phyloP scores from a whole-genome alignment of 2,888 invertebrate genomes.

The Drosophila pseudotakahashii region DNA sequence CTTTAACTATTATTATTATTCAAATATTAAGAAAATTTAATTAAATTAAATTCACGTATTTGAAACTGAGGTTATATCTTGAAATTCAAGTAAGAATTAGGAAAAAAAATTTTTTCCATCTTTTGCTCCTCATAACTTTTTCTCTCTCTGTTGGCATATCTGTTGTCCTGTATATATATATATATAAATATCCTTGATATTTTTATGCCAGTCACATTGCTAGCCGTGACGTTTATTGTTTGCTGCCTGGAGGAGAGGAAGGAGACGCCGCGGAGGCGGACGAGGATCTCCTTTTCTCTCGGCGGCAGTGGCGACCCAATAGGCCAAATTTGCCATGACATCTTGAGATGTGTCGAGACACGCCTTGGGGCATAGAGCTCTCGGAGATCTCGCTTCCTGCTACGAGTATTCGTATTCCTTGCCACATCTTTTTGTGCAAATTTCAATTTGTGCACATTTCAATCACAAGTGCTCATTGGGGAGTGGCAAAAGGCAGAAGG shows the following conservation, averaged over 20 bases:
- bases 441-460: slow-evolving; percentile 80
- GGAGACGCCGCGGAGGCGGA: not conserved
- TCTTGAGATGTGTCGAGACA: slow-evolving; percentile 62
- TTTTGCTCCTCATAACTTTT: not conserved
- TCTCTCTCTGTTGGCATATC: slow-evolving; percentile 27
- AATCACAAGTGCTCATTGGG: slow-evolving; percentile 71
- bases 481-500: slow-evolving; percentile 12
- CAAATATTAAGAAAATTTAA: no score
- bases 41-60: no score
- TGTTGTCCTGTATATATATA: slow-evolving; percentile 44
- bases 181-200: slow-evolving; percentile 73
- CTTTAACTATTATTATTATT: no score
- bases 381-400: slow-evolving; percentile 22
- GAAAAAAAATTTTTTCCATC: no score
- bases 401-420: slow-evolving; percentile 3
- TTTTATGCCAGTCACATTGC: slow-evolving; percentile 69
- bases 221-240: slow-evolving; percentile 79
- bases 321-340: slow-evolving; percentile 73
- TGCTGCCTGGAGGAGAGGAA: slow-evolving; percentile 40
- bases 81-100: no score
- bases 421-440: slow-evolving; percentile 52
- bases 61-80: no score
- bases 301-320: slow-evolving; percentile 63
- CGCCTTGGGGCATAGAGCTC: slow-evolving; percentile 33
- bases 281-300: slow-evolving; percentile 2